phyloP scores from a whole-genome alignment of 2,113 vertebrate species.

The Macaca mulatta region DNA sequence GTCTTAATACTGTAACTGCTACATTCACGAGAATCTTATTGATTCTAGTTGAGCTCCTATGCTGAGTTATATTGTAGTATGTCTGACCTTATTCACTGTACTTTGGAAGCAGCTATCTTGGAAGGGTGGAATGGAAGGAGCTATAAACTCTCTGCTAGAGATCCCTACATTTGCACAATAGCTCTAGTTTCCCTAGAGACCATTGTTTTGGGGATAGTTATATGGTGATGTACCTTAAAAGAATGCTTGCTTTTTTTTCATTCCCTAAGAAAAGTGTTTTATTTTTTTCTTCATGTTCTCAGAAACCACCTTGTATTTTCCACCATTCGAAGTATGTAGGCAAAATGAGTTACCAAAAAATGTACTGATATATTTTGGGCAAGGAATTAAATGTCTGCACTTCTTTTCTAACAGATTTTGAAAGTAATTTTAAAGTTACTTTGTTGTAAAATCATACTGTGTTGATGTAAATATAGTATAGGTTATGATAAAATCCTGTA shows the following conservation, averaged over 20 bases:
- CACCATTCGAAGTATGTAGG: not conserved
- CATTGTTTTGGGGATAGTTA: not conserved
- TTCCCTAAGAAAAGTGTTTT: not conserved
- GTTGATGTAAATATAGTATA: not conserved
- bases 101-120: not conserved
- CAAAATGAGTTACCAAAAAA: not conserved
- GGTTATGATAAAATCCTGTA: not conserved
- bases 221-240: not conserved
- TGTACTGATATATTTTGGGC: not conserved
- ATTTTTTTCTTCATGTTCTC: not conserved
- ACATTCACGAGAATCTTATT: not conserved
- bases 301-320: not conserved
- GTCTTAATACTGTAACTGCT: not conserved
- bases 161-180: not conserved
- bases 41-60: not conserved
- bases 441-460: constrained; percentile 4
- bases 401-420: not conserved
- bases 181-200: fast-evolving
- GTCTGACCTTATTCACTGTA: not conserved
- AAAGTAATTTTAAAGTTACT: constrained; percentile 42
- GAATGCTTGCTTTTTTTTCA: not conserved
- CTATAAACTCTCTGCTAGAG: not conserved
- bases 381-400: not conserved
- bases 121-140: fast-evolving
- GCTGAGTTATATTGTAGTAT: not conserved